Evolutionary conservation across 2,113 vertebrate genomes (phyloP).

Genomic region (Gobio gobio): DNA sequence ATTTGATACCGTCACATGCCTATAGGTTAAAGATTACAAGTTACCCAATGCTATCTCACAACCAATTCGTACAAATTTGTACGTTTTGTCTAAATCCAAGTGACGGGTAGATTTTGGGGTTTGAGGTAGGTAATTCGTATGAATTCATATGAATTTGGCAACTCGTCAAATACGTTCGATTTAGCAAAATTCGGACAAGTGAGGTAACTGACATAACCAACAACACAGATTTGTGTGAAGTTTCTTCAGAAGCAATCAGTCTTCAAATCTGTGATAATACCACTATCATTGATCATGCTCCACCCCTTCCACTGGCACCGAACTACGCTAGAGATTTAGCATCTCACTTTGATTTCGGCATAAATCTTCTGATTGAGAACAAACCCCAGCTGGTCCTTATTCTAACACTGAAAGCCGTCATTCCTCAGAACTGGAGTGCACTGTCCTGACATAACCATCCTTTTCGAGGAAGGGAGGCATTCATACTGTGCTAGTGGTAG

Average conservation of each 20-base stretch:
- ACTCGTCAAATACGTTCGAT: no score
- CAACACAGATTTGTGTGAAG: not conserved
- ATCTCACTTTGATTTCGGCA: conserved; percentile 17
- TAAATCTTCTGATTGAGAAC: conserved; percentile 35
- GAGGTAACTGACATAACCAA: no score
- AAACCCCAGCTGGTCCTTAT: conserved; percentile 16
- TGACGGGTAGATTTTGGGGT: no score
- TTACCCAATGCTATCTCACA: no score
- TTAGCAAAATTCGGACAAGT: no score
- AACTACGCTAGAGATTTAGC: conserved; percentile 22
- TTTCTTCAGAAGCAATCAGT: conserved; percentile 12
- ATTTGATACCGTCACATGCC: no score
- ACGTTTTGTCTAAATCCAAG: no score
- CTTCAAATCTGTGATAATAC: conserved; percentile 7
- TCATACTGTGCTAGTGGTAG: not conserved
- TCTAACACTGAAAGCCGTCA: not conserved
- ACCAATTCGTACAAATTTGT: no score
- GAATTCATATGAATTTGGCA: no score
- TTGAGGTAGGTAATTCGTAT: no score
- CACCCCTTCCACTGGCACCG: not conserved
- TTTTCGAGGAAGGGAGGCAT: not conserved
- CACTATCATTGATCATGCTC: not conserved
- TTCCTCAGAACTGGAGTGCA: not conserved
- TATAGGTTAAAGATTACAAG: no score
- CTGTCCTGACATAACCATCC: conserved; percentile 1